Evolutionary conservation across 1,140 invertebrate species (phyloP).

Genomic region (Drosophila malerkotliana): DNA sequence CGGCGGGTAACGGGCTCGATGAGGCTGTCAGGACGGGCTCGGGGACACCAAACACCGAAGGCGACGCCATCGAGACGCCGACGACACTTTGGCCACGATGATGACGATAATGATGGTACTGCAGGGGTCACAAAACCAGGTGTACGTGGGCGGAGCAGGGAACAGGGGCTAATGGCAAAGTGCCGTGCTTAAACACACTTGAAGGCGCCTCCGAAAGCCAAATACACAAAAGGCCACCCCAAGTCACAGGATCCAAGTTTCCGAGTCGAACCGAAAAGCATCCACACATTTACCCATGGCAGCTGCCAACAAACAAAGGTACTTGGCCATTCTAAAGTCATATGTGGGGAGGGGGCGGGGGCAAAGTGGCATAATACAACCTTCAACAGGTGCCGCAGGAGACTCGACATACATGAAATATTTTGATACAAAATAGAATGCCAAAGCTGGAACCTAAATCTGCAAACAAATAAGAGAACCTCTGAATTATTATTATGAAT

Average conservation of each 20-base stretch:
- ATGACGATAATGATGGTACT: conserved; percentile 21
- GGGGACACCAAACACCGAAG: conserved; percentile 28
- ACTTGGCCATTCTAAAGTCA: conserved; percentile 45
- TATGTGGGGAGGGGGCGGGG: background rate
- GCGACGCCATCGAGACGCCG: conserved; percentile 49
- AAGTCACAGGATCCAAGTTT: background rate
- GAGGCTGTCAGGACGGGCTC: conserved; percentile 43
- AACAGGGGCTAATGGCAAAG: conserved; percentile 62
- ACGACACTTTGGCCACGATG: conserved; percentile 54
- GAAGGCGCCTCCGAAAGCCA: conserved; percentile 41
- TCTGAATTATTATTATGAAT: background rate
- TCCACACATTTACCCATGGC: conserved; percentile 12
- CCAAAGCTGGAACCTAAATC: conserved; percentile 4
- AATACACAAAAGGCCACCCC: conserved; percentile 43
- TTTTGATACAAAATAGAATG: conserved; percentile 11
- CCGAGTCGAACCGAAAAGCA: conserved; percentile 5
- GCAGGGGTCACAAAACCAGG: conserved; percentile 24
- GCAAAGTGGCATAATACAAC: conserved; percentile 2
- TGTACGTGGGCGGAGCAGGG: conserved; percentile 11
- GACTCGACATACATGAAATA: conserved; percentile 34
- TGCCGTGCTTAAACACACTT: conserved; percentile 70
- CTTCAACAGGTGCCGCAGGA: conserved; percentile 36
- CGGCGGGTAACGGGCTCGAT: conserved; percentile 34
- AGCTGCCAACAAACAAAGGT: conserved; percentile 35
- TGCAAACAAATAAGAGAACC: background rate